Evolutionary conservation across 2,113 vertebrate genomes (phyloP).

Genomic region (Gallinago undulata): DNA sequence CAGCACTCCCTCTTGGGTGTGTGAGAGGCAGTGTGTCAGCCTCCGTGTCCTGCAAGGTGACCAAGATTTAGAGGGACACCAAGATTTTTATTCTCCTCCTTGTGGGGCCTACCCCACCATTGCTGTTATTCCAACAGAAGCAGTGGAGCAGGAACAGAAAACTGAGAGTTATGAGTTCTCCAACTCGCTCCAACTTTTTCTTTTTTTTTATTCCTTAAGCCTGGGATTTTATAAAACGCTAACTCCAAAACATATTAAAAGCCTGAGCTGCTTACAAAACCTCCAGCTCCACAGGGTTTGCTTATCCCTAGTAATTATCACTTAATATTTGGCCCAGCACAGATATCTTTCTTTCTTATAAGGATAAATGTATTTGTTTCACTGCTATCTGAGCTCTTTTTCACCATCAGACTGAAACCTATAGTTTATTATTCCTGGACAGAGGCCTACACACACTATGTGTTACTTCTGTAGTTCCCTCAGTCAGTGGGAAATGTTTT

Average conservation of each 20-base stretch:
- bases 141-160: not conserved
- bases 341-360: conserved; percentile 57
- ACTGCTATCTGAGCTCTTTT: conserved; percentile 62
- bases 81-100: not conserved
- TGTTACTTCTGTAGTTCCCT: conserved; percentile 45
- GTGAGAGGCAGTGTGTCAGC: not conserved
- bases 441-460: conserved; percentile 53
- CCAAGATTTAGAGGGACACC: not conserved
- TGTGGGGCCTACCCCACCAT: not conserved
- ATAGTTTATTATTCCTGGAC: conserved; percentile 68
- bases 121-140: not conserved
- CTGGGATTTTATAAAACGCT: conserved; percentile 34
- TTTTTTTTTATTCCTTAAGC: not conserved
- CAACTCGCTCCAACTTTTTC: not conserved
- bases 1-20: not conserved
- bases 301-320: conserved; percentile 70
- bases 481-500: conserved; percentile 63
- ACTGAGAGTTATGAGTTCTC: not conserved
- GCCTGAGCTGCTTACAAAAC: conserved; percentile 52
- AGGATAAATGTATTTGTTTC: conserved; percentile 67
- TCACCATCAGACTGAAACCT: conserved; percentile 36
- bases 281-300: conserved; percentile 52
- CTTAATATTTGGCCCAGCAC: conserved; percentile 65
- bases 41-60: not conserved
- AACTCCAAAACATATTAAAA: conserved; percentile 36